Evolutionary conservation across 64 coral and sea anemone species (phyloP).

Genomic region (Montipora capricornis): DNA sequence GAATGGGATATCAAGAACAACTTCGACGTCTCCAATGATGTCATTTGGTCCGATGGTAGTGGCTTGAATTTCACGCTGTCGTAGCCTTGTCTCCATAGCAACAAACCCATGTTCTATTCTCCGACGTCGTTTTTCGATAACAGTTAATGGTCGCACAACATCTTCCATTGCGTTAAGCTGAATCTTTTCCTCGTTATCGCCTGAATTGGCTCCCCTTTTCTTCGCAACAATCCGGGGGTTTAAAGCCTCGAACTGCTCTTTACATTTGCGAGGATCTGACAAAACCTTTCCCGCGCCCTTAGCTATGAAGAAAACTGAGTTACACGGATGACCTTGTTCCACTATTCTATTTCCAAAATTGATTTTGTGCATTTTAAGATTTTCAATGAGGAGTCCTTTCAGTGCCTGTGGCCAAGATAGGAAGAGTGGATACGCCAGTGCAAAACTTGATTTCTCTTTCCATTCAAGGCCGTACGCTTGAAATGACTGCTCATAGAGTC

Average conservation of each 20-base stretch:
- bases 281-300: conserved; percentile 78
- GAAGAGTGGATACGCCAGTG: conserved; percentile 70
- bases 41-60: conserved; percentile 87
- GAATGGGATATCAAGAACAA: conserved; percentile 69
- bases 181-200: conserved; percentile 32
- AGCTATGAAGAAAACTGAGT: conserved; percentile 75
- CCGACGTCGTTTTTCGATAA: conserved; percentile 82
- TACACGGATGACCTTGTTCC: conserved; percentile 63
- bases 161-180: conserved; percentile 67
- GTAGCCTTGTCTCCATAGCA: conserved; percentile 81
- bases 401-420: conserved; percentile 65
- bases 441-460: conserved; percentile 84
- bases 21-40: conserved; percentile 85
- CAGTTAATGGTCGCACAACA: conserved; percentile 58
- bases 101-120: conserved; percentile 70
- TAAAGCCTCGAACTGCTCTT: conserved; percentile 63
- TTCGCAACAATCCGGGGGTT: conserved; percentile 19
- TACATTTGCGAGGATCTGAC: conserved; percentile 64
- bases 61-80: conserved; percentile 57
- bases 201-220: not conserved
- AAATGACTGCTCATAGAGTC: conserved; percentile 69
- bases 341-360: conserved; percentile 81
- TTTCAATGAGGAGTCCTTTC: conserved; percentile 80
- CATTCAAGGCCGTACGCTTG: conserved; percentile 63
- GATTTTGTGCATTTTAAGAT: conserved; percentile 72